Conservation (phyloP, 2,888 invertebrate species). For the Brassicogethes aeneus region DNA sequence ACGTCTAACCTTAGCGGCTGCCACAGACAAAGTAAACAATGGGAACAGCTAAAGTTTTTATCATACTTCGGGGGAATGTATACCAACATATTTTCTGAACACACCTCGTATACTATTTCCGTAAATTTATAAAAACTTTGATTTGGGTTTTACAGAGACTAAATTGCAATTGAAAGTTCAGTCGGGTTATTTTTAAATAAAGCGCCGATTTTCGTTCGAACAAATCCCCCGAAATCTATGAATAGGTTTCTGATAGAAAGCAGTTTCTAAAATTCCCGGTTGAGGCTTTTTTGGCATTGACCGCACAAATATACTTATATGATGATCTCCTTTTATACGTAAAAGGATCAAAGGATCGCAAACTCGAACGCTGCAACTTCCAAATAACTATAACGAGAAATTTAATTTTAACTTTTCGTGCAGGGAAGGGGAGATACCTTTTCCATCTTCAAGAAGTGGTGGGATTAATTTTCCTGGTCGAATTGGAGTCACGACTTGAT, state of each 20-base stretch:
- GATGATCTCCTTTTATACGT: conserved; percentile 2
- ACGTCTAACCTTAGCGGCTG: too few species aligned
- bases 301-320: conserved; percentile 3
- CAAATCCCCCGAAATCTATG: not conserved
- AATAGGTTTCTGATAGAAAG: not conserved
- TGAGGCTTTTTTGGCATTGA: conserved; percentile 2
- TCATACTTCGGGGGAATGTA: too few species aligned
- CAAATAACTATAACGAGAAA: not conserved
- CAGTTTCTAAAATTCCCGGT: not conserved
- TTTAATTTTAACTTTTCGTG: not conserved
- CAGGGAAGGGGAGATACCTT: not conserved
- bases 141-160: too few species aligned
- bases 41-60: too few species aligned
- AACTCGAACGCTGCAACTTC: not conserved
- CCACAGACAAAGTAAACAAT: too few species aligned
- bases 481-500: not conserved
- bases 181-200: too few species aligned
- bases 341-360: conserved; percentile 2
- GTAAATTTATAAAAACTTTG: too few species aligned
- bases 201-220: too few species aligned
- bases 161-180: too few species aligned
- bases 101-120: too few species aligned
- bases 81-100: too few species aligned
- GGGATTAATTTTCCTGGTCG: not conserved
- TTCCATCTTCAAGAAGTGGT: not conserved